Base-by-base conservation (phyloP, 2,797 vertebrate species). In the Phylloscopus collybita region DNA sequence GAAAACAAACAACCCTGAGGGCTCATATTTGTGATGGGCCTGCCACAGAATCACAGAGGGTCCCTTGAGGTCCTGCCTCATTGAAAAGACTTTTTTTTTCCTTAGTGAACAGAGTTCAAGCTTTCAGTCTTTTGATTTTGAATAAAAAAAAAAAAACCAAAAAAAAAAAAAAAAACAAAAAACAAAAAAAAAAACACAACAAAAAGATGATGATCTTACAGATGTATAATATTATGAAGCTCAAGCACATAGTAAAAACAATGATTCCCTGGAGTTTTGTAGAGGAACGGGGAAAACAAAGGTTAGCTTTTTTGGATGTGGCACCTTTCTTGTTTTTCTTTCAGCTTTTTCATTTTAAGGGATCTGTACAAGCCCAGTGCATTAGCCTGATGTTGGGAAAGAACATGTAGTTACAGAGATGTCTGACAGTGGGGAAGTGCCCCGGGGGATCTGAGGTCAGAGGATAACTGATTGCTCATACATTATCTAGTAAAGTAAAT, bases 371-470 rank as follows among this genome's bases (percentile, higher is more conserved):
- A 89, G 47, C 38, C 50, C 30, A 9, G 56, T 50, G 47, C 51
- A 51, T 93, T 94, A 92, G 82, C 57, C 53, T 4, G 2, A 73
- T 40, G 32, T 38, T 81, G 57, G 69, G 78, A 78, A 81, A 44
- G 56, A 70, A 92, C 86, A 76, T 60, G 83, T 80, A 95, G 72
- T 57, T 93, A 93, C 92, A 95, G 88, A 92, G 90, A 91, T 40
- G 49, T 88, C 91, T 95, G 95, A 92, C 95, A 96, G 92, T 88
- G 88, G 96, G 86, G 57, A 95, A 95, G 73, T 53, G 76, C 93
- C 78, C 78, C 0, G 0, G 51, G 86, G 91, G 84, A 93, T 79
- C 64, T 69, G 85, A 91, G 95, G 95, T 95, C 83, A 95, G 79
- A 95, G 93, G 83, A 95, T 78, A 94, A 84, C 87, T 75, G 76